Conservation (phyloP, 2,888 invertebrate genomes). For the Fragum whitleyi region DNA sequence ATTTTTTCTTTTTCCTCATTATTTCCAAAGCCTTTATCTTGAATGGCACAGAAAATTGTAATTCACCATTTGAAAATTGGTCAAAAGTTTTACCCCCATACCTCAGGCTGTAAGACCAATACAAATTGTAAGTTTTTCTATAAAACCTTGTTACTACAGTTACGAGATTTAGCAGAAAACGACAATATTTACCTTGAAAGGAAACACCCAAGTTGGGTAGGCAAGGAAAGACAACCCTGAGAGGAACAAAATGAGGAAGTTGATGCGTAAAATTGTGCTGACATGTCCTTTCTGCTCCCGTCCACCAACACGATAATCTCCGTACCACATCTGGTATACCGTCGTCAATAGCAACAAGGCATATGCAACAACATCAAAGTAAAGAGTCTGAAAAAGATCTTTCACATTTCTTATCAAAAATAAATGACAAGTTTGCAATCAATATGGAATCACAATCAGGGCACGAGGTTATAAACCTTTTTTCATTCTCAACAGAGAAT, state of each 20-base stretch:
- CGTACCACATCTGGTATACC: constrained; percentile 57
- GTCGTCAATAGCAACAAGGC: constrained; percentile 49
- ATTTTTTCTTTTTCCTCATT: too few species aligned
- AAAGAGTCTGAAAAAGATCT: constrained; percentile 43
- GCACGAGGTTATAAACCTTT: not conserved
- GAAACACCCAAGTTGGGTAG: constrained; percentile 59
- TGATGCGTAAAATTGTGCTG: constrained; percentile 60
- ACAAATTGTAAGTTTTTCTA: too few species aligned
- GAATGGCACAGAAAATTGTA: too few species aligned
- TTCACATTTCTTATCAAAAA: not conserved
- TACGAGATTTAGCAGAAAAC: too few species aligned
- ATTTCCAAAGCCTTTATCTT: too few species aligned
- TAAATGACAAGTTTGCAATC: not conserved
- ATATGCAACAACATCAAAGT: constrained; percentile 56
- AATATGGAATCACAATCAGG: not conserved
- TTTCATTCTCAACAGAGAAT: too few species aligned
- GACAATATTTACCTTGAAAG: constrained; percentile 60
- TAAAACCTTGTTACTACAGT: too few species aligned
- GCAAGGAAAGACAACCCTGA: constrained; percentile 60
- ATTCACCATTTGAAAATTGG: too few species aligned
- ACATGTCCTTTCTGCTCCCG: constrained; percentile 67
- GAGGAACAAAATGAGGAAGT: constrained; percentile 66
- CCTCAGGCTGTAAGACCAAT: too few species aligned
- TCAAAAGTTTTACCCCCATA: too few species aligned
- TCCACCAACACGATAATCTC: constrained; percentile 63